phyloP scores from a whole-genome alignment of 1,140 invertebrate species.

The Nephila pilipes region DNA sequence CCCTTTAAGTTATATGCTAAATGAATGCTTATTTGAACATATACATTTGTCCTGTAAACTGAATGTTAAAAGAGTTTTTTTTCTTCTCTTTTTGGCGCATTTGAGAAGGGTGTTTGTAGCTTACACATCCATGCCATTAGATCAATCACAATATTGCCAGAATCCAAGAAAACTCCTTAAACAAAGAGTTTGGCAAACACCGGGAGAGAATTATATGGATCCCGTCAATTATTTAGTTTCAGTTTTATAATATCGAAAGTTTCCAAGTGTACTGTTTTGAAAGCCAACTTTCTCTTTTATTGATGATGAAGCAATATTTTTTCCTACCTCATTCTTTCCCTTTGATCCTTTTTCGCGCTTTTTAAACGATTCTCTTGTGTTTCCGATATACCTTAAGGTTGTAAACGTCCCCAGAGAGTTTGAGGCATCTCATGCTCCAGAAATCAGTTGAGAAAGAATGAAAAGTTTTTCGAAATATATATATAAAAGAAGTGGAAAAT shows the following conservation, averaged over 20 bases:
- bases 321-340: neutral
- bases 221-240: neutral
- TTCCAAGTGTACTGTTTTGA: neutral
- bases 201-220: neutral
- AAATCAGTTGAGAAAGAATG: constrained; percentile 48
- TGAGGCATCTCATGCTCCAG: constrained; percentile 20
- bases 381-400: constrained; percentile 59
- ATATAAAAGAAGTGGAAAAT: constrained; percentile 41
- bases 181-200: neutral
- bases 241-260: constrained; percentile 44
- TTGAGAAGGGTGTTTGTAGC: no score
- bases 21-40: no score
- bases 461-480: constrained; percentile 31
- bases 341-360: constrained; percentile 47
- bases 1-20: no score
- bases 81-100: no score
- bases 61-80: no score
- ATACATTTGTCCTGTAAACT: no score
- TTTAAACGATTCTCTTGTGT: constrained; percentile 58
- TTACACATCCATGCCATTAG: no score
- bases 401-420: constrained; percentile 33
- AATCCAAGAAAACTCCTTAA: neutral
- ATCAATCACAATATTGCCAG: neutral
- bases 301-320: constrained; percentile 23
- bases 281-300: constrained; percentile 49